phyloP scores from a whole-genome alignment of 2,797 vertebrate genomes.

The Cynodonichthys magdalenae region DNA sequence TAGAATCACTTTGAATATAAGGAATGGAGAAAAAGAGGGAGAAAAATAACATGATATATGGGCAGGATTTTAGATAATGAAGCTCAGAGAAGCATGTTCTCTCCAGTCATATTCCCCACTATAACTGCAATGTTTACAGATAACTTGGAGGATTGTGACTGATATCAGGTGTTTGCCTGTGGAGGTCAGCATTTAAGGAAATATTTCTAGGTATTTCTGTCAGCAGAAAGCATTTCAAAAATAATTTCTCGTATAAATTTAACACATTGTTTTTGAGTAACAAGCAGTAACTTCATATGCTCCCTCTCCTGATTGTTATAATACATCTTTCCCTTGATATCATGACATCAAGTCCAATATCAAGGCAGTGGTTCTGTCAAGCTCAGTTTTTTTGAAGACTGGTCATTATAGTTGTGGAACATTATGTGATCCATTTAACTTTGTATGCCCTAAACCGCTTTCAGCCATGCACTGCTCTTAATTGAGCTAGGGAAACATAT shows the following conservation, averaged over 20 bases:
- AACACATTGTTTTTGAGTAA: too few relatives aligned
- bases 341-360: neutral
- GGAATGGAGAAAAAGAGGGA: slow-evolving; percentile 15
- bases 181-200: neutral
- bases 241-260: too few relatives aligned
- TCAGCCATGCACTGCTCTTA: too few relatives aligned
- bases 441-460: too few relatives aligned
- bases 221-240: neutral
- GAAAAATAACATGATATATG: slow-evolving; percentile 3
- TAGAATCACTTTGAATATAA: slow-evolving; percentile 32
- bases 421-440: too few relatives aligned
- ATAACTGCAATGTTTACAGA: slow-evolving; percentile 17
- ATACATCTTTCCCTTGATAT: neutral
- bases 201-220: neutral
- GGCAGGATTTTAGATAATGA: slow-evolving; percentile 24
- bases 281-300: too few relatives aligned
- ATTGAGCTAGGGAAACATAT: too few relatives aligned
- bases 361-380: too few relatives aligned
- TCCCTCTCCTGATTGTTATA: too few relatives aligned
- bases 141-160: slow-evolving; percentile 23
- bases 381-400: too few relatives aligned
- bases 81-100: neutral
- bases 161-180: slow-evolving; percentile 10
- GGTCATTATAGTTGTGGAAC: too few relatives aligned
- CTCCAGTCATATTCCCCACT: neutral